Evolutionary conservation across 2,797 vertebrate species (phyloP), one percentile per base, ranked within the genome.

Genomic region (Anguilla obscura): DNA sequence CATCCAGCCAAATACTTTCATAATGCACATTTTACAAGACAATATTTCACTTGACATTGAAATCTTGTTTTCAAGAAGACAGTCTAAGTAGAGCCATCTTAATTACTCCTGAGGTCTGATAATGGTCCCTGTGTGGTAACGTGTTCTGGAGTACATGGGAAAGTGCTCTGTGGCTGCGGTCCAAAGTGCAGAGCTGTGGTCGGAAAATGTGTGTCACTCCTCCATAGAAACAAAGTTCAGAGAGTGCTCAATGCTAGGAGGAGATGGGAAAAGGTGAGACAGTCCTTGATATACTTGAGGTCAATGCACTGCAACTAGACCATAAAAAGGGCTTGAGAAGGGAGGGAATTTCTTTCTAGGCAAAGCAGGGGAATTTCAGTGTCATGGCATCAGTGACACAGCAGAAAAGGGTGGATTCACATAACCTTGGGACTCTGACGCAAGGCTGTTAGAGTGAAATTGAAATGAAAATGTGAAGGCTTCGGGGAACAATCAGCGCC

Each of bases 361-460:
- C 58, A 84, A 56, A 56, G 10, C 27, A 33, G 84, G 54, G 14
- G 52, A 84, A 71, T 9, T 30, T 80, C 82, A 87, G 56, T 69
- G 84, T 80, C 60, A 71, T 33, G 85, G 69, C 83, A 89, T 89
- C 87, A 89, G 36, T 86, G 87, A 88, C 90, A 91, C 88, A 87
- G 85, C 33, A 90, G 90, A 91, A 85, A 90, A 85, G 84, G 87
- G 91, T 86, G 79, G 88, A 88, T 90, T 89, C 50, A 30, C 66
- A 76, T 12, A 3, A 84, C 91, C 92, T 90, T 71, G 52, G 90
- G 89, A 89, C 71, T 88, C 87, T 85, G 88, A 79, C 71, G 4
- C 16, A 50, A 10, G 79, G 45, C 85, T 40, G 45, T 88, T n/a
- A 79, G 83, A 54, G n/a, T 24, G 69, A 40, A 50, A 88, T 54